Conservation (phyloP, 2,797 vertebrate species). For the Phrynocephalus vlangalii region DNA sequence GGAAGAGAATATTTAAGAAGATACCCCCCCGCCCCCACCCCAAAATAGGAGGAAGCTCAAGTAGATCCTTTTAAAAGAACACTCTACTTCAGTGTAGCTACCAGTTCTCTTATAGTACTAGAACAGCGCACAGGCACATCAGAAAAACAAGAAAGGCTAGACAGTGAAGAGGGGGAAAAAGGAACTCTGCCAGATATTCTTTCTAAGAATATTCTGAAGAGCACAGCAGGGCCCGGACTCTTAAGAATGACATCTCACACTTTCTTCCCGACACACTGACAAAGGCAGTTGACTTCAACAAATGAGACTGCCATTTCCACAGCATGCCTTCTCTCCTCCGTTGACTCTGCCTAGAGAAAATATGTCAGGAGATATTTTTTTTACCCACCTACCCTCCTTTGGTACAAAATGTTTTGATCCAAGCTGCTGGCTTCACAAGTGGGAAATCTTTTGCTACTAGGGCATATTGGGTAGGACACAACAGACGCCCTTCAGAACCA, state of each 20-base stretch:
- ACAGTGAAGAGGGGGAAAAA: not conserved
- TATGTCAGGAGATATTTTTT: not conserved
- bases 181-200: not conserved
- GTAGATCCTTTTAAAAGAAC: not conserved
- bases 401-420: constrained; percentile 10
- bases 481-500: constrained; percentile 1
- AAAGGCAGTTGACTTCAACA: constrained; percentile 36
- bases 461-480: not conserved
- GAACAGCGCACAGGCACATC: not conserved
- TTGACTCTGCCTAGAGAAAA: constrained; percentile 28
- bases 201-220: not conserved
- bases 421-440: constrained; percentile 22
- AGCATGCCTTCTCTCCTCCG: constrained; percentile 17
- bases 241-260: constrained; percentile 1
- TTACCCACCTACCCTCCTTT: not conserved
- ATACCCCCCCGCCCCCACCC: not conserved
- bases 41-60: not conserved
- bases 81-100: not conserved
- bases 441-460: constrained; percentile 27
- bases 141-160: not conserved
- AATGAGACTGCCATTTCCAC: constrained; percentile 27
- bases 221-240: not conserved
- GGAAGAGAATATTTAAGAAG: not conserved
- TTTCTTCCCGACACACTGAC: constrained; percentile 19
- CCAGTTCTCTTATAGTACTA: not conserved